Evolutionary conservation across 2,113 vertebrate genomes (phyloP).

Genomic region (Myanophis thanlyinensis): DNA sequence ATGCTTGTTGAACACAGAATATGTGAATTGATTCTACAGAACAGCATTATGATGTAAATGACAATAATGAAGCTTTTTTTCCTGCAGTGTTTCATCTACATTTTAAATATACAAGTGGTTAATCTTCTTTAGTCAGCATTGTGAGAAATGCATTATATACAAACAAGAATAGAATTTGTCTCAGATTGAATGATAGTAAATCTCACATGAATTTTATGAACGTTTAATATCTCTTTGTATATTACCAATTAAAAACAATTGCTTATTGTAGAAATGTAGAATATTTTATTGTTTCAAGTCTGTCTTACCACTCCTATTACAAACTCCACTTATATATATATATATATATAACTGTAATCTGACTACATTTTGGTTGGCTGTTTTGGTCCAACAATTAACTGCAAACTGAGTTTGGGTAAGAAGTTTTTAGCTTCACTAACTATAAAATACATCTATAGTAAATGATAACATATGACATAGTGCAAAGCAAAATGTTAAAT

Average conservation of each 20-base stretch:
- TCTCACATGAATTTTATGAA: background rate
- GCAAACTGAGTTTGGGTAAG: background rate
- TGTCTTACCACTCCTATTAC: background rate
- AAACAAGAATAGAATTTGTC: background rate
- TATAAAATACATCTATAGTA: background rate
- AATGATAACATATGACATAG: conserved; percentile 10
- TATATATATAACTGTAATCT: background rate
- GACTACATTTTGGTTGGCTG: background rate
- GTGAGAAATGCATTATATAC: background rate
- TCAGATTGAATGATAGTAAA: background rate
- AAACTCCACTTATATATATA: background rate
- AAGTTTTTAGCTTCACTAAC: background rate
- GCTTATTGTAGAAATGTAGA: background rate
- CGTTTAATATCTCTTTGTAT: background rate
- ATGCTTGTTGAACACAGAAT: background rate
- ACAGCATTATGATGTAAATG: background rate
- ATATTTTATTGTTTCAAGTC: background rate
- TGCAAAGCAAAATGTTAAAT: conserved; percentile 35
- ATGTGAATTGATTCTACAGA: background rate
- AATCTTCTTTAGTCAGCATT: background rate
- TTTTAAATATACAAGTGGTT: background rate
- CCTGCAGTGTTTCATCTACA: background rate
- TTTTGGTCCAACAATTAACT: background rate
- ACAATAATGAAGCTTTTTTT: background rate
- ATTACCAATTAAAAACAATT: background rate